These are phyloP conservation scores for Craseonycteris thonglongyai DNA, from an alignment of 2,113 vertebrate genomes.

Conservation along the genomic window DNA sequence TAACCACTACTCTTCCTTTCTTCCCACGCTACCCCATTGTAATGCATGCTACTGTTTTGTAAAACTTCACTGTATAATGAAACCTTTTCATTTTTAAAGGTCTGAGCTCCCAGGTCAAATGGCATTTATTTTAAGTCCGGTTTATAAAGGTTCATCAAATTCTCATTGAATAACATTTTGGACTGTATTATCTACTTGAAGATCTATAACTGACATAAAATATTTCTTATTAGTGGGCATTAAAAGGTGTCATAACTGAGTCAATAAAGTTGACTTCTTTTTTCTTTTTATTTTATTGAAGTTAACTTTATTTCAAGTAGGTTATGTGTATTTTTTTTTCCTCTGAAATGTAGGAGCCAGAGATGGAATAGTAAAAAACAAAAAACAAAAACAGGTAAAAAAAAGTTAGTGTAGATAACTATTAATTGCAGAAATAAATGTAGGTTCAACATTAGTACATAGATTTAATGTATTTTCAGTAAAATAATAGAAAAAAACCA, in stretches of 20 bases:
- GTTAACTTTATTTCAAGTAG: neutral
- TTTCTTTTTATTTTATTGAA: neutral
- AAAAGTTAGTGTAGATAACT: neutral
- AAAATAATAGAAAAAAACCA: neutral
- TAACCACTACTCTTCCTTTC: neutral
- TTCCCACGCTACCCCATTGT: neutral
- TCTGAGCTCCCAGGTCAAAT: neutral
- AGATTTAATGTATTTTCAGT: neutral
- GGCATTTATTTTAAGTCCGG: slow-evolving; percentile 14
- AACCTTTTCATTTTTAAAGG: neutral
- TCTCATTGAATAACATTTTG: slow-evolving; percentile 2
- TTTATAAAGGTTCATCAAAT: neutral
- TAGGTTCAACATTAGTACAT: neutral
- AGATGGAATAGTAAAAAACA: neutral
- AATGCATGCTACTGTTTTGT: neutral
- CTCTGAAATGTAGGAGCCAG: neutral
- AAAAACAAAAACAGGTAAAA: too few relatives aligned
- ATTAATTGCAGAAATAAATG: neutral
- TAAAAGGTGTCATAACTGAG: neutral
- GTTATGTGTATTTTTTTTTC: neutral
- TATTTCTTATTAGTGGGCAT: neutral
- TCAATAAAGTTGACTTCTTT: neutral
- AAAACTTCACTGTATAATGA: neutral
- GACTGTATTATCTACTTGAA: neutral
- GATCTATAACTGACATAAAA: neutral